Percentiles rank a stretch among this genome's conserved stretches.
Evolutionary conservation across 2,113 vertebrate genomes (phyloP).

Genomic region (Paraplagusia blochii): DNA sequence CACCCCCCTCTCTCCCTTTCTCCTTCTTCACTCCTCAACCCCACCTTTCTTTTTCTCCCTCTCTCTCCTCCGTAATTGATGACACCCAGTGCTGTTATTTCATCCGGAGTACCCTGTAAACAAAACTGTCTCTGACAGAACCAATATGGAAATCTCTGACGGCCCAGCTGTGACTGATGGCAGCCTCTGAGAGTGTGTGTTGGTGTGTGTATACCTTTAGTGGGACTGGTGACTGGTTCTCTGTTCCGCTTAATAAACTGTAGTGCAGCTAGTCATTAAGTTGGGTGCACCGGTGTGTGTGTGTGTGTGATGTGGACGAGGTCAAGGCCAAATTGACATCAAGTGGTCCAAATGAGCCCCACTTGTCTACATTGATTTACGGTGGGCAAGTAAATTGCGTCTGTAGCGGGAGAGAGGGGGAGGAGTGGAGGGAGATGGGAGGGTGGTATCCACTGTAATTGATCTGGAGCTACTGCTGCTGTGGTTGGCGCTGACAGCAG

Average conservation of each 20-base stretch:
- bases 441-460: constrained; percentile 43
- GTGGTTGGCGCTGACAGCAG: constrained; percentile 32
- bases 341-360: constrained; percentile 79
- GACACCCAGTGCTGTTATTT: constrained; percentile 66
- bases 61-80: constrained; percentile 62
- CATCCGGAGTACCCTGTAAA: constrained; percentile 76
- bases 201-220: constrained; percentile 16
- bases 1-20: constrained; percentile 7
- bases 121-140: constrained; percentile 71
- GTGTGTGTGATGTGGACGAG: constrained; percentile 47
- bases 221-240: constrained; percentile 37
- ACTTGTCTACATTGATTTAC: constrained; percentile 77
- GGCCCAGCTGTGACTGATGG: constrained; percentile 61
- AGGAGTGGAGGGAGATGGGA: constrained; percentile 9
- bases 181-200: constrained; percentile 21
- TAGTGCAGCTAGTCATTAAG: constrained; percentile 56
- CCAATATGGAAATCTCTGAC: constrained; percentile 73
- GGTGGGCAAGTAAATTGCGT: constrained; percentile 70
- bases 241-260: constrained; percentile 71
- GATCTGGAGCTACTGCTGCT: constrained; percentile 36
- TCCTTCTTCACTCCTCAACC: too few species aligned
- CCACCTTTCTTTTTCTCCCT: constrained; percentile 5
- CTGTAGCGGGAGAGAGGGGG: constrained; percentile 37
- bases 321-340: constrained; percentile 78
- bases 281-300: constrained; percentile 7